These are phyloP conservation scores for Linnaemya vulpina DNA, from an alignment of 2,888 invertebrate genomes.

Conservation along the genomic window DNA sequence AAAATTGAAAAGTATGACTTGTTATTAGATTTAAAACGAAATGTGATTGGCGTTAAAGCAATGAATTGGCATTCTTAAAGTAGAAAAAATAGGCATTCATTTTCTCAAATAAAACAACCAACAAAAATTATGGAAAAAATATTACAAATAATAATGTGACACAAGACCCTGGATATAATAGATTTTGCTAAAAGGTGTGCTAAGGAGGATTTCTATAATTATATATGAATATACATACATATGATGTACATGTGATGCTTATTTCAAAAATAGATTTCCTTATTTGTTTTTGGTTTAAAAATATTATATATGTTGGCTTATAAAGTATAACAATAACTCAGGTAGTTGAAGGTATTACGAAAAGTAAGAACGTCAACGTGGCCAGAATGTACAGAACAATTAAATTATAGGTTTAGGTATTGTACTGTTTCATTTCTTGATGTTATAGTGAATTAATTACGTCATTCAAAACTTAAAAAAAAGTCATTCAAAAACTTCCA, in stretches of 20 bases:
- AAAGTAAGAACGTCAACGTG: too few relatives aligned
- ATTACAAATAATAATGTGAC: neutral
- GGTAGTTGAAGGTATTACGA: neutral
- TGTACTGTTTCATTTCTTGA: neutral
- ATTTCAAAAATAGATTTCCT: neutral
- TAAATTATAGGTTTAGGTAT: too few relatives aligned
- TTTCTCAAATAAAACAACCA: neutral
- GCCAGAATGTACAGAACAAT: too few relatives aligned
- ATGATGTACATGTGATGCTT: neutral
- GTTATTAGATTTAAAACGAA: neutral
- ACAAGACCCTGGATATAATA: neutral
- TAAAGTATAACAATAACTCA: neutral
- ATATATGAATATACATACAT: neutral
- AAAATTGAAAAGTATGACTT: neutral
- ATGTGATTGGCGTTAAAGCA: constrained; percentile 1
- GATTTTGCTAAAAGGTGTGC: constrained; percentile 1
- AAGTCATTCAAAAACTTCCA: neutral
- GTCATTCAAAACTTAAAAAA: neutral
- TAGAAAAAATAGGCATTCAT: neutral
- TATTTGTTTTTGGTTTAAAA: neutral
- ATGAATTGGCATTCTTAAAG: neutral
- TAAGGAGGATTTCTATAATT: neutral
- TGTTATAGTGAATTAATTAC: neutral
- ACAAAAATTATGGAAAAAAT: neutral
- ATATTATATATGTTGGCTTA: neutral